Base-by-base conservation (phyloP, 2,888 invertebrate species). In the Baronia brevicornis region DNA sequence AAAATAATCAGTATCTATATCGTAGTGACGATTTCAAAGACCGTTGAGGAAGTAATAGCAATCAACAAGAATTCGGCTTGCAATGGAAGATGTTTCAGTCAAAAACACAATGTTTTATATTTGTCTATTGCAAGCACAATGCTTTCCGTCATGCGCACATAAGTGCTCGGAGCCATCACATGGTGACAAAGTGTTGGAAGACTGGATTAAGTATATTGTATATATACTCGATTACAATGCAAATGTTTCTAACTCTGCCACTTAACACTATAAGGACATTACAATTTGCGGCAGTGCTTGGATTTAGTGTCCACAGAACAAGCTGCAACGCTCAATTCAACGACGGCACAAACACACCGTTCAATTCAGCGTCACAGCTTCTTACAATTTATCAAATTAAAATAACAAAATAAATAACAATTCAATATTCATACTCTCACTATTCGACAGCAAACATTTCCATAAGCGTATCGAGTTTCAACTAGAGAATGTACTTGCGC, bases 171-270 rank as follows among this genome's bases (percentile, higher is more conserved):
- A 47, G 39, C 54, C 63, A 57, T 71, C n/a, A n/a, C n/a, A n/a
- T n/a, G n/a, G n/a, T n/a, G n/a, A n/a, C n/a, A n/a, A n/a, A n/a
- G n/a, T n/a, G n/a, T n/a, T n/a, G 75, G 74, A 74, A 75, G 74
- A 75, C 74, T 66, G 65, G 57, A 56, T 64, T n/a, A n/a, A n/a
- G n/a, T n/a, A 34, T 32, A 39, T 42, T 30, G 37, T 25, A 29
- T 46, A 46, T 39, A 38, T 39, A 43, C 47, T 46, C 44, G 44
- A 46, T 33, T 44, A 33, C 39, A 42, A 39, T 46, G 22, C 27
- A n/a, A n/a, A n/a, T n/a, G n/a, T n/a, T 36, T 40, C 39, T 8
- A 22, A 33, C 32, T 44, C 56, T 53, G 61, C 61, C 62, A 58
- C 60, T 53, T 58, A 59, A 50, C 43, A 44, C 44, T 54, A 51